A percentile compares a stretch with the other conserved stretches of the same genome.
phyloP scores from a whole-genome alignment of 1,140 invertebrate genomes.

The Nixonia krombeini region DNA sequence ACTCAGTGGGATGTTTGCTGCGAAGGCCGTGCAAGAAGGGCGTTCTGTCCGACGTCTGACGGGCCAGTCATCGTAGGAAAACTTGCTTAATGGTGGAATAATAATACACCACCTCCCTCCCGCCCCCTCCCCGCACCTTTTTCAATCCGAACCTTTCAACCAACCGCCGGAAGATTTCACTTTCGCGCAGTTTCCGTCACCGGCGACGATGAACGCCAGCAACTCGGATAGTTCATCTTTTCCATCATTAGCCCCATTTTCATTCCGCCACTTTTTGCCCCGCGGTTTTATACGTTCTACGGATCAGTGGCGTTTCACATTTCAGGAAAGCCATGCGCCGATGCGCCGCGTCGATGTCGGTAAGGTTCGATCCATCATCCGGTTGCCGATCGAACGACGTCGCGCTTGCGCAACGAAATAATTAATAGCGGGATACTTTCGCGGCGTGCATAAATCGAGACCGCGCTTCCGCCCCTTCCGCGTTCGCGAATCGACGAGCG shows the following conservation, averaged over 20 bases:
- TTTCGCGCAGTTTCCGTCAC: no score
- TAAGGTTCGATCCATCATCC: no score
- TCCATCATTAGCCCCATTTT: no score
- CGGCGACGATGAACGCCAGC: no score
- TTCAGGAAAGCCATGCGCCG: no score
- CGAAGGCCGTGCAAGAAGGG: conserved; percentile 8
- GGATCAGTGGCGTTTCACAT: no score
- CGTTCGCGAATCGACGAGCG: not conserved
- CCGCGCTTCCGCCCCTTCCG: no score
- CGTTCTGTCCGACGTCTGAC: conserved; percentile 9
- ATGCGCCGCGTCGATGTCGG: no score
- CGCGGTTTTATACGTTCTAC: not conserved
- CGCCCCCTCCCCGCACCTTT: not conserved
- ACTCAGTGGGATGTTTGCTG: conserved; percentile 3
- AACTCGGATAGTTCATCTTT: no score
- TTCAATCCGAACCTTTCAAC: not conserved
- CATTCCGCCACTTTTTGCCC: no score
- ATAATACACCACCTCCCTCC: conserved; percentile 8
- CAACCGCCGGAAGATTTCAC: no score
- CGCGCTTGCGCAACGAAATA: not conserved
- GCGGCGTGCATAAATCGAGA: not conserved
- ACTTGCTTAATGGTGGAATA: conserved; percentile 23
- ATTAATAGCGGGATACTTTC: not conserved
- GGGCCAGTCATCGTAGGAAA: conserved; percentile 4
- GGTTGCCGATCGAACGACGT: no score